Evolutionary conservation across 2,888 invertebrate genomes (phyloP), one percentile per base, ranked within the genome.

Genomic region (Rosalia funebris): DNA sequence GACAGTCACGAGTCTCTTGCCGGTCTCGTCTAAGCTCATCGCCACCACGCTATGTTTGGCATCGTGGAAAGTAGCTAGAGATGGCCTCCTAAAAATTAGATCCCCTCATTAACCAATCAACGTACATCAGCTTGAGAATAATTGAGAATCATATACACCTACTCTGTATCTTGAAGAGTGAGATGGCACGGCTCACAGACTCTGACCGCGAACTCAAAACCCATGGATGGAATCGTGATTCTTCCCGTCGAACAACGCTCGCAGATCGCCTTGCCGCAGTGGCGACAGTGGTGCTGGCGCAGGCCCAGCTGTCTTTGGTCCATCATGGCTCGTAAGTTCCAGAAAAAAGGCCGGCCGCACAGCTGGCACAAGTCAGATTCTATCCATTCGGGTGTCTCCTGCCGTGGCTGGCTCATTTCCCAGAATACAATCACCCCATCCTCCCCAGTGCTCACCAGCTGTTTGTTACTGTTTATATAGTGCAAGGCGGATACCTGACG

Each of bases 281-380:
- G 89, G 53, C 95, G 89, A 78, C 95, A 95, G 82, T 94, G 94
- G 82, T 95, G 94, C 79, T 95, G 94, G 53, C 97, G 89, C 16
- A 95, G 86, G 63, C 95, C 95, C 53, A 98, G 84, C 78, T 94
- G 95, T 76, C 94, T 91, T 82, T 94, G 94, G 82, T 98, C 96
- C 93, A 98, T 96, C 98, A 99, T 99, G 9, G 95, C 95, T 65
- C 93, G 88, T 50, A 99, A 87, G 82, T 99, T 99, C 99, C 99
- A 99, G 83, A 98, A 98, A 84, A 99, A 99, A 15, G 99, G 99
- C 61, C 92, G 87, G 52, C 91, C 90, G 81, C 99, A 99, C 60
- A 95, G 86, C 85, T 98, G 92, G 81, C 99, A 99, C 37, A 90
- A 86, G 81, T 98, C 98, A 37, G 94, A 91, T 78, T 98, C 97